These are phyloP conservation scores for Echeneis naucrates DNA, from an alignment of 2,797 vertebrate genomes.

Conservation along the genomic window DNA sequence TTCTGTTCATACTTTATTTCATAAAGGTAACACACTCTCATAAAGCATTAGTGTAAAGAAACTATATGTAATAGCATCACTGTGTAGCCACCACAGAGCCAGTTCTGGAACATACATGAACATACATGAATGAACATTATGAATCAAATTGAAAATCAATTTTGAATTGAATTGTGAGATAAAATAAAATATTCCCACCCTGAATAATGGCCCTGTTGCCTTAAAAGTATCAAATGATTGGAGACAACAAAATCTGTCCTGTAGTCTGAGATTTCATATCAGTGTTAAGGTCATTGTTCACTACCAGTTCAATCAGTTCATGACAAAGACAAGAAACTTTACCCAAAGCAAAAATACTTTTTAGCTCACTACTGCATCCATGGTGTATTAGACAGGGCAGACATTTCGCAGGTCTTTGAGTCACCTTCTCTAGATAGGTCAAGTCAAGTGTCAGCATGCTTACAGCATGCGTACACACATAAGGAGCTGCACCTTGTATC, in stretches of 20 bases:
- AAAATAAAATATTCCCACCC: too few species aligned
- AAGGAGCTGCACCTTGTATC: neutral
- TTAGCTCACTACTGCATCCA: neutral
- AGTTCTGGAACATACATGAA: too few species aligned
- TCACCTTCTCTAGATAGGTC: neutral
- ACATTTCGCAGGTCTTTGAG: neutral
- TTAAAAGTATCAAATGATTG: neutral
- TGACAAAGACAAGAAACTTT: neutral
- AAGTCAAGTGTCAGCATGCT: neutral
- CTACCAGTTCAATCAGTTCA: constrained; percentile 6
- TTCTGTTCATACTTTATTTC: too few species aligned
- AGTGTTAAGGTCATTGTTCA: constrained; percentile 1
- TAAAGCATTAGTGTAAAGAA: too few species aligned
- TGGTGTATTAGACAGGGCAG: neutral
- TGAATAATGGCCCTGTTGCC: neutral
- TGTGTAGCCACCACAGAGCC: too few species aligned
- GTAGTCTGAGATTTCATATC: neutral
- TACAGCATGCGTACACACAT: neutral
- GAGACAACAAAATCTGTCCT: neutral
- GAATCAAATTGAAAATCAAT: too few species aligned
- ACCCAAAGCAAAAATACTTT: constrained; percentile 4
- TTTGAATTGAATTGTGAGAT: too few species aligned
- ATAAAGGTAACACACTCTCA: too few species aligned
- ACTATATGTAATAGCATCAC: too few species aligned
- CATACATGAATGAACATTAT: too few species aligned